Evolutionary conservation across 1,140 invertebrate genomes (phyloP), one percentile per base, ranked within the genome.

Genomic region (Habropoda laboriosa): DNA sequence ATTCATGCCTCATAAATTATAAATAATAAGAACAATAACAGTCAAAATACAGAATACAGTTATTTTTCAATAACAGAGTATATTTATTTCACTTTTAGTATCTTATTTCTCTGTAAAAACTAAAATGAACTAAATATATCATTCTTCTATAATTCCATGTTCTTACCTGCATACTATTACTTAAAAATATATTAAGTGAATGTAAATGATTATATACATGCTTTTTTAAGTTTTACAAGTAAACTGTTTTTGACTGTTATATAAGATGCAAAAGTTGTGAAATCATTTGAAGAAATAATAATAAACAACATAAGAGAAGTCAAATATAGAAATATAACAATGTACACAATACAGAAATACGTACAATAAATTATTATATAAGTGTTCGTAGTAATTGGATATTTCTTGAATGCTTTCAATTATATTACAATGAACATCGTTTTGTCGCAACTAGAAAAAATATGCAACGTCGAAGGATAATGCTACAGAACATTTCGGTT

Each of bases 211-310:
- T 53, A 79, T 40, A 32, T 80, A 38, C 32, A 53, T 38, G 7
- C 30, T 67, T 53, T n/a, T 70, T 73, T 30, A 66, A n/a, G 16
- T 38, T 18, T 64, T 58, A 32, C 3, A 71, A 38, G 4, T 53
- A 53, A 73, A 82, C 84, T 86, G 84, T 47, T 86, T 82, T 86
- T 82, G 84, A 86, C 84, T 86, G 83, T 86, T 82, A 86, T 49
- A 82, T 63, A 64, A 86, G 61, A 61, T 82, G 64, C 35, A 40
- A 82, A 35, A 81, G 64, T 82, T 79, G 45, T 64, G 66, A 80
- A 86, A 86, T 72, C 47, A 67, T 49, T 68, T 71, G 60, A 74
- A 85, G 67, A 66, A 85, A 60, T 84, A 55, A 60, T 84, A 55
- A 66, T 58, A 32, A 66, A 42, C 30, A 79, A 61, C 55, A 71